Evolutionary conservation across 2,113 vertebrate species (phyloP).

Genomic region (Pluvianellus socialis): DNA sequence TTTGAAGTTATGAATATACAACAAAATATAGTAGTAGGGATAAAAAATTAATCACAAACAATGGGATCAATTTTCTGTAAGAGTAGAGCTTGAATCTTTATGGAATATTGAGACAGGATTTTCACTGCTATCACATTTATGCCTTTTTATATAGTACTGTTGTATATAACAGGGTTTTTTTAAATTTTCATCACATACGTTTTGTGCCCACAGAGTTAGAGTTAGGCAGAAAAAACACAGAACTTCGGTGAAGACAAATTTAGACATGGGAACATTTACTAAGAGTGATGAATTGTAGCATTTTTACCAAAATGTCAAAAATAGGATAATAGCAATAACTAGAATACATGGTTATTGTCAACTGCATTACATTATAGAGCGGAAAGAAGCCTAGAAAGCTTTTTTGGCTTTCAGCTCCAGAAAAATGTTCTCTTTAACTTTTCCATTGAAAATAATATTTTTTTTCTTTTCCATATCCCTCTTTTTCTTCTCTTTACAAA

Average conservation of each 20-base stretch:
- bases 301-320: background rate
- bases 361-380: background rate
- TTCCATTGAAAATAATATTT: background rate
- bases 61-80: background rate
- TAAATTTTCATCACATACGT: background rate
- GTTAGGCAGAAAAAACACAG: background rate
- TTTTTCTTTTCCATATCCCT: background rate
- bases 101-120: background rate
- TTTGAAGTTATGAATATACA: slow-evolving; percentile 4
- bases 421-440: background rate
- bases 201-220: background rate
- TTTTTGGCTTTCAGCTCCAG: background rate
- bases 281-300: background rate
- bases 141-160: background rate
- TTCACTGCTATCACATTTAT: background rate
- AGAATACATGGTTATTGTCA: background rate
- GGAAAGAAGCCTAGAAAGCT: background rate
- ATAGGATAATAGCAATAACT: background rate
- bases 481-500: background rate
- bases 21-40: background rate
- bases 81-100: background rate
- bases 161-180: background rate
- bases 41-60: background rate
- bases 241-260: background rate
- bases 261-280: background rate